Percentiles rank a stretch among this genome's conserved stretches.
phyloP scores from a whole-genome alignment of 2,888 invertebrate species.

The Patella caerulea region DNA sequence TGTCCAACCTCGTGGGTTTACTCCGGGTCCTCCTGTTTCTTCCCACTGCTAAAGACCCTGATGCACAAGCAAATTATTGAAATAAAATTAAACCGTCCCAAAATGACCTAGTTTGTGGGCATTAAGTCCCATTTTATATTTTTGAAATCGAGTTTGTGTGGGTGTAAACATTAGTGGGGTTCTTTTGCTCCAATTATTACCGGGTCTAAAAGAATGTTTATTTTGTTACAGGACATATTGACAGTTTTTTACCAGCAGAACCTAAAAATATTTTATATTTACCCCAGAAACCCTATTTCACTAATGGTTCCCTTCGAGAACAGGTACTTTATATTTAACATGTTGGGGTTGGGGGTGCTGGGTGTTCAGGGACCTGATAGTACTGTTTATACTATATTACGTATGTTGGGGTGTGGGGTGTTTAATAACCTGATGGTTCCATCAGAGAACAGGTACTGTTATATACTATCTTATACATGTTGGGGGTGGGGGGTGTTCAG shows the following conservation, averaged over 20 bases:
- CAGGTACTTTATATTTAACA: conserved; percentile 67
- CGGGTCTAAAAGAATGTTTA: neutral
- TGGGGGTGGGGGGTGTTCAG: too few species aligned
- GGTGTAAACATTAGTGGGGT: neutral
- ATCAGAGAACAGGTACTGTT: conserved; percentile 73
- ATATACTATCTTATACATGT: too few species aligned
- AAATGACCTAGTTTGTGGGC: too few species aligned
- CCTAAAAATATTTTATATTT: conserved; percentile 73
- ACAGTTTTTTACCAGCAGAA: conserved; percentile 43
- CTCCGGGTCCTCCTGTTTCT: too few species aligned
- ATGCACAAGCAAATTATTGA: too few species aligned
- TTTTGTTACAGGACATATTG: conserved; percentile 46
- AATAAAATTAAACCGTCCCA: too few species aligned
- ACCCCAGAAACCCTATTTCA: conserved; percentile 76
- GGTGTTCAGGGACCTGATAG: conserved; percentile 68
- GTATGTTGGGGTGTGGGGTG: too few species aligned
- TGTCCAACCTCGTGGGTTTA: too few species aligned
- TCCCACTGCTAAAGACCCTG: too few species aligned
- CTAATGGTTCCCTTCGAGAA: conserved; percentile 75
- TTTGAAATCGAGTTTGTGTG: neutral
- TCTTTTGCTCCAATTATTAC: neutral
- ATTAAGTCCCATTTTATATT: neutral
- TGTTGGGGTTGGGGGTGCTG: too few species aligned
- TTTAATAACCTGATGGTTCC: conserved; percentile 70
- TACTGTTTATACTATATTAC: neutral